A percentile compares a stretch with the other conserved stretches of the same genome.
Evolutionary conservation across 2,888 invertebrate species (phyloP).

Genomic region (Nephrotoma guestfalica): DNA sequence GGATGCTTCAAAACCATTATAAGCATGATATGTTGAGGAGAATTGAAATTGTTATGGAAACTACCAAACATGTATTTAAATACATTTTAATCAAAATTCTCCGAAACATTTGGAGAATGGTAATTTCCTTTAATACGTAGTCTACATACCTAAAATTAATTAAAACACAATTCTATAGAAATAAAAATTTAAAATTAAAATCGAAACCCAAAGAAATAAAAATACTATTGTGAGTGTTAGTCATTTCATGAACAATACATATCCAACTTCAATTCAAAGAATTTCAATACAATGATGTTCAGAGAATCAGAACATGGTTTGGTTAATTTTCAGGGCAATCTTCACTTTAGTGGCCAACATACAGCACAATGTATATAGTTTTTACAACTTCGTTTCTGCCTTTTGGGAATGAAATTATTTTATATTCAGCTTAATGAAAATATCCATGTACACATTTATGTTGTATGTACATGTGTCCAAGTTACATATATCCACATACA

Average conservation of each 20-base stretch:
- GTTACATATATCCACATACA: background rate
- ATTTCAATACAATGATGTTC: background rate
- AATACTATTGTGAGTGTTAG: background rate
- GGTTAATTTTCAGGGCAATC: background rate
- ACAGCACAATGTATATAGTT: background rate
- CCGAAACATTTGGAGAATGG: too few relatives aligned
- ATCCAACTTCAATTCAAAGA: background rate
- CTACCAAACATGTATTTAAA: too few relatives aligned
- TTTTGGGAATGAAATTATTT: background rate
- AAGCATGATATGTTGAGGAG: too few relatives aligned
- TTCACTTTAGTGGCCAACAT: background rate
- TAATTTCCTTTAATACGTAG: too few relatives aligned
- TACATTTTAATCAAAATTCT: too few relatives aligned
- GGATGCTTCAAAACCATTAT: too few relatives aligned
- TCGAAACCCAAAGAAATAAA: background rate
- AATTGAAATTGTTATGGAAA: too few relatives aligned
- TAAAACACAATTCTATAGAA: background rate
- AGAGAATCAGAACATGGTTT: background rate
- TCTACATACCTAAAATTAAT: background rate
- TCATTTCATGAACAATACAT: background rate
- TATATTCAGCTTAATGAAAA: background rate
- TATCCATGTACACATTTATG: background rate
- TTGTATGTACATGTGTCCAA: background rate
- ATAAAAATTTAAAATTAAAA: background rate
- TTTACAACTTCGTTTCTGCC: background rate